Conservation (phyloP, 2,797 vertebrate species). For the Psittacula derbiana region DNA sequence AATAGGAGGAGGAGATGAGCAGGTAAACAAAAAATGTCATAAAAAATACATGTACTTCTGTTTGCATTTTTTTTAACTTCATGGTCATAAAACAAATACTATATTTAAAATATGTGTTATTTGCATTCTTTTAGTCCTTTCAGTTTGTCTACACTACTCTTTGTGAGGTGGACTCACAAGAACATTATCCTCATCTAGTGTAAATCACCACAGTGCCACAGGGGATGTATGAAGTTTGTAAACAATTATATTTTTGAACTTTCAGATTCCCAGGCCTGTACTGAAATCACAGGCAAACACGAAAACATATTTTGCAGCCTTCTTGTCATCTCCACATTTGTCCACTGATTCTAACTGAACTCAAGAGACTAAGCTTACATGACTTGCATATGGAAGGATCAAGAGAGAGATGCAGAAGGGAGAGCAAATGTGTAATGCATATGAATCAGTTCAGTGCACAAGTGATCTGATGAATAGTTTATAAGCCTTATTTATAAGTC, state of each 20-base stretch:
- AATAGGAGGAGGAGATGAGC: background rate
- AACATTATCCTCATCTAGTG: background rate
- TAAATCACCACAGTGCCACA: background rate
- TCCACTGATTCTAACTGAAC: background rate
- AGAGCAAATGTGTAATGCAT: slow-evolving; percentile 33
- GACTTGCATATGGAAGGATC: background rate
- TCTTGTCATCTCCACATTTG: background rate
- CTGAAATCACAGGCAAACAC: background rate
- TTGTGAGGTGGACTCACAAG: background rate
- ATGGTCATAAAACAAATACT: background rate
- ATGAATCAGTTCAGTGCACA: background rate
- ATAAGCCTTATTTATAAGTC: slow-evolving; percentile 30
- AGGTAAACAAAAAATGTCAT: background rate
- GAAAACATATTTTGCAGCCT: background rate
- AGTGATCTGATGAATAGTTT: slow-evolving; percentile 23
- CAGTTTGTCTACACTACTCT: background rate
- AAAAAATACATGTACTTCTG: background rate
- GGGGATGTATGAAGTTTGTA: background rate
- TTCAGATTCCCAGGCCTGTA: background rate
- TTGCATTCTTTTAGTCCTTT: background rate
- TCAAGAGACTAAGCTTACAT: background rate
- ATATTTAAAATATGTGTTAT: background rate
- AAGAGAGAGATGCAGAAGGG: background rate
- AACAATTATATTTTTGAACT: background rate
- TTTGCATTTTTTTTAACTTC: background rate